These are phyloP conservation scores for Bhutanitis thaidina DNA, from an alignment of 2,888 invertebrate species.

Conservation along the genomic window DNA sequence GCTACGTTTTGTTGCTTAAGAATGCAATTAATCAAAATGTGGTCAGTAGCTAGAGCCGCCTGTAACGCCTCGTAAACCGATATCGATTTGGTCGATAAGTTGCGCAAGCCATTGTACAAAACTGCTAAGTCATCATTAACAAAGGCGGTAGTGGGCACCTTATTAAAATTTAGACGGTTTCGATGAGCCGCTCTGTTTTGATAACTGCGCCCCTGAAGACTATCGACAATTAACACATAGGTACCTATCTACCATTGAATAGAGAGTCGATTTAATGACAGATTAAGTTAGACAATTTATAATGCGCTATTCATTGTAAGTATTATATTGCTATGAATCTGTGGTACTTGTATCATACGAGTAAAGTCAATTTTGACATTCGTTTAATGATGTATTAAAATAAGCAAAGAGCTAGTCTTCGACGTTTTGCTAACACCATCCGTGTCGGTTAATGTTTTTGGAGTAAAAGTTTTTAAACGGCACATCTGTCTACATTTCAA, in stretches of 20 bases:
- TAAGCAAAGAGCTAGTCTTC: neutral
- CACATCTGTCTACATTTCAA: no score
- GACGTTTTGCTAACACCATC: no score
- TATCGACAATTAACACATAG: slow-evolving; percentile 47
- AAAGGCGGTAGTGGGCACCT: slow-evolving; percentile 78
- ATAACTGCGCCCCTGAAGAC: slow-evolving; percentile 61
- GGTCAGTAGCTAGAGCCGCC: slow-evolving; percentile 74
- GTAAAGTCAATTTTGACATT: slow-evolving; percentile 6
- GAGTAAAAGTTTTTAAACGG: no score
- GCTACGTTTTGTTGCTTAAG: slow-evolving; percentile 51
- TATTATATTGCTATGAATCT: neutral
- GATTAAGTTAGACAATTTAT: slow-evolving; percentile 23
- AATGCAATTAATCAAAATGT: slow-evolving; percentile 78
- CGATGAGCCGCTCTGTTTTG: slow-evolving; percentile 74
- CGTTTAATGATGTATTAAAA: slow-evolving; percentile 5
- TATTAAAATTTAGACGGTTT: slow-evolving; percentile 76
- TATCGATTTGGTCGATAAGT: slow-evolving; percentile 78
- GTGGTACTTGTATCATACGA: neutral
- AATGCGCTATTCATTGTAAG: slow-evolving; percentile 1
- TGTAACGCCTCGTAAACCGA: slow-evolving; percentile 78
- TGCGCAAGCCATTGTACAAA: slow-evolving; percentile 75
- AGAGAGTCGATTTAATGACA: slow-evolving; percentile 57
- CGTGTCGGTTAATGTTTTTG: no score
- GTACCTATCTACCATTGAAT: slow-evolving; percentile 40
- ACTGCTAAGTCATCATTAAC: slow-evolving; percentile 66